A percentile compares a stretch with the other conserved stretches of the same genome.
Evolutionary conservation across 2,888 invertebrate genomes (phyloP).

Genomic region (Ochropacha duplaris): DNA sequence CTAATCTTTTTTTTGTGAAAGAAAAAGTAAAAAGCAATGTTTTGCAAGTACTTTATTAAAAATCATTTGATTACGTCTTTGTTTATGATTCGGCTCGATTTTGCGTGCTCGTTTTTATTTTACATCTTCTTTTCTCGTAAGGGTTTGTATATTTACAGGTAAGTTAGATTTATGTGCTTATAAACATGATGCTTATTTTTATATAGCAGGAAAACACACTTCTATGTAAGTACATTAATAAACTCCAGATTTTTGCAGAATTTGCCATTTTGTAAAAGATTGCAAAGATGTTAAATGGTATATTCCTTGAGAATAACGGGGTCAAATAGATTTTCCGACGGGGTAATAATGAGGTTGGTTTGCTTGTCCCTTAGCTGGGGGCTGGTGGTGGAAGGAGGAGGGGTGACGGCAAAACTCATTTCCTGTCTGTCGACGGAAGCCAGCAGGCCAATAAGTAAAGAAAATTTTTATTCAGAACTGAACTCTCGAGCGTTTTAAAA

Average conservation of each 20-base stretch:
- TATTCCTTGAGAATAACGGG: conserved; percentile 30
- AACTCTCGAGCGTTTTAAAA: conserved; percentile 57
- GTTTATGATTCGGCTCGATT: conserved; percentile 24
- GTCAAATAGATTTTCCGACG: conserved; percentile 56
- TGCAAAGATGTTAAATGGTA: conserved; percentile 25
- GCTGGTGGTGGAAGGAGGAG: conserved; percentile 18
- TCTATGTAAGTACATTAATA: background rate
- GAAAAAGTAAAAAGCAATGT: conserved; percentile 35
- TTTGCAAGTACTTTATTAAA: conserved; percentile 23
- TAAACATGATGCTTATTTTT: too few species aligned
- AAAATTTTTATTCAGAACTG: conserved; percentile 68
- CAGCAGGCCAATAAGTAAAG: conserved; percentile 68
- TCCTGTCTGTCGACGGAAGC: conserved; percentile 71
- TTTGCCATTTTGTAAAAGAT: conserved; percentile 23
- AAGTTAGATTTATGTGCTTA: too few species aligned
- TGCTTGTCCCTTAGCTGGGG: conserved; percentile 49
- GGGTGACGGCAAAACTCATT: conserved; percentile 70
- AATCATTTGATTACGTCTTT: conserved; percentile 33
- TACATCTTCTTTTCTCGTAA: background rate
- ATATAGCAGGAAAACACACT: background rate
- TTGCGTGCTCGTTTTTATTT: conserved; percentile 20
- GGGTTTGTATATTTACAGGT: background rate
- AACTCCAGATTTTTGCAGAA: conserved; percentile 4
- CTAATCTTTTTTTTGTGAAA: conserved; percentile 35
- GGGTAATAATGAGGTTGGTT: conserved; percentile 67